These are phyloP conservation scores for Eciton burchellii DNA, from an alignment of 1,140 invertebrate species.

Conservation along the genomic window DNA sequence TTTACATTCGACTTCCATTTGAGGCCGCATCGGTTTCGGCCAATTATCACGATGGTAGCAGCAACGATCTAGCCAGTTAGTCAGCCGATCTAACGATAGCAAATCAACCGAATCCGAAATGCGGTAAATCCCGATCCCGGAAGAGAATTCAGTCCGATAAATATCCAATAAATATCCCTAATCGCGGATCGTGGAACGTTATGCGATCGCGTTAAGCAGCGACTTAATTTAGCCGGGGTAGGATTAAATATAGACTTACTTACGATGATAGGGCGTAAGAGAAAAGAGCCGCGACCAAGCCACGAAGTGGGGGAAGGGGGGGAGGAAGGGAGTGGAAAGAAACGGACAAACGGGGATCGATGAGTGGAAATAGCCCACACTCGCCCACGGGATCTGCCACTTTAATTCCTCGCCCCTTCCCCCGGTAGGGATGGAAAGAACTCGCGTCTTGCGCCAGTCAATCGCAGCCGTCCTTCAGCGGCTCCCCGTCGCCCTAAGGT, in stretches of 20 bases:
- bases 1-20: background rate
- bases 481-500: background rate
- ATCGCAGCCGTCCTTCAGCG: slow-evolving; percentile 19
- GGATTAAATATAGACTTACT: slow-evolving; percentile 38
- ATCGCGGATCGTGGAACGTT: background rate
- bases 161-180: background rate
- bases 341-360: slow-evolving; percentile 49
- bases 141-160: background rate
- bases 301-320: too few species aligned
- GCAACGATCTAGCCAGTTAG: too few species aligned
- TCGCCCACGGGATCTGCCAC: slow-evolving; percentile 28
- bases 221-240: slow-evolving; percentile 42
- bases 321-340: too few species aligned
- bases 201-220: slow-evolving; percentile 31
- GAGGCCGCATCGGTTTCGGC: too few species aligned
- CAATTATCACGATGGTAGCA: too few species aligned
- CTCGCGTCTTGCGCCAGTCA: slow-evolving; percentile 27
- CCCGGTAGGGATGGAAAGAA: slow-evolving; percentile 20
- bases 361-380: slow-evolving; percentile 52
- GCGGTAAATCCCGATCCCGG: too few species aligned
- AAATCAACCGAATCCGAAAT: too few species aligned
- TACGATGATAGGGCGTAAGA: slow-evolving; percentile 10
- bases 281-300: background rate
- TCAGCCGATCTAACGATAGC: too few species aligned
- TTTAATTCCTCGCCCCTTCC: slow-evolving; percentile 38